phyloP scores from a whole-genome alignment of 2,797 vertebrate species.

The Pempheris klunzingeri region DNA sequence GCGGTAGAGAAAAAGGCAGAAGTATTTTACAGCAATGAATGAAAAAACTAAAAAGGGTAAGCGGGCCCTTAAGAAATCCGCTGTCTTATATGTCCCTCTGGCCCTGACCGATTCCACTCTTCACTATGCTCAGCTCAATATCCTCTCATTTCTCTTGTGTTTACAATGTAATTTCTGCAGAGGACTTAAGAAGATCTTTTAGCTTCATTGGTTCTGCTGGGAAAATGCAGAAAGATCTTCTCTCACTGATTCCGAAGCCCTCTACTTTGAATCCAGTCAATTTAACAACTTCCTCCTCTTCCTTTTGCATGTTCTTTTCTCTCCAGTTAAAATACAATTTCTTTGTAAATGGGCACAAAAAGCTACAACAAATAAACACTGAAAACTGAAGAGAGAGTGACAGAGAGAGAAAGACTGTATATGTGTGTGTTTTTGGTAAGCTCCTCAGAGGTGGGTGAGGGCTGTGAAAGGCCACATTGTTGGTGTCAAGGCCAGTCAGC shows the following conservation, averaged over 20 bases:
- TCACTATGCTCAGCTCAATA: conserved; percentile 58
- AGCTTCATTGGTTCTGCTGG: conserved; percentile 50
- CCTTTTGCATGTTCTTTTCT: conserved; percentile 21
- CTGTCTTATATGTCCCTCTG: conserved; percentile 48
- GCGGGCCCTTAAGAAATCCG: conserved; percentile 47
- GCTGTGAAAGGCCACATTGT: conserved; percentile 88
- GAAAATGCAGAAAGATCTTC: conserved; percentile 53
- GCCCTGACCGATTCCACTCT: conserved; percentile 38
- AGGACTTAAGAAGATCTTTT: conserved; percentile 62
- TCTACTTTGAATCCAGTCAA: conserved; percentile 29
- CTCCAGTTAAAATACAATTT: conserved; percentile 64
- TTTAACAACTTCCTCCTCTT: conserved; percentile 38
- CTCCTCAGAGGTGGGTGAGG: conserved; percentile 74
- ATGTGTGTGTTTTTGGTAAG: conserved; percentile 66
- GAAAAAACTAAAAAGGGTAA: conserved; percentile 26
- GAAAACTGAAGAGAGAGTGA: conserved; percentile 60
- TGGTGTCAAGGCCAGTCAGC: conserved; percentile 82
- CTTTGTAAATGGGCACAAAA: conserved; percentile 73
- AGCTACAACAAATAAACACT: conserved; percentile 59
- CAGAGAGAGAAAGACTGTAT: conserved; percentile 48
- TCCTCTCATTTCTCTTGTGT: conserved; percentile 64
- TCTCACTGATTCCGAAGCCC: conserved; percentile 27
- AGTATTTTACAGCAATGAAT: conserved; percentile 46
- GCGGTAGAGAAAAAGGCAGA: conserved; percentile 32
- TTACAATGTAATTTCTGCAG: conserved; percentile 60